Percentiles rank a stretch among this genome's conserved stretches.
Conservation (phyloP, 2,888 invertebrate genomes). For the Ceraclea dissimilis region DNA sequence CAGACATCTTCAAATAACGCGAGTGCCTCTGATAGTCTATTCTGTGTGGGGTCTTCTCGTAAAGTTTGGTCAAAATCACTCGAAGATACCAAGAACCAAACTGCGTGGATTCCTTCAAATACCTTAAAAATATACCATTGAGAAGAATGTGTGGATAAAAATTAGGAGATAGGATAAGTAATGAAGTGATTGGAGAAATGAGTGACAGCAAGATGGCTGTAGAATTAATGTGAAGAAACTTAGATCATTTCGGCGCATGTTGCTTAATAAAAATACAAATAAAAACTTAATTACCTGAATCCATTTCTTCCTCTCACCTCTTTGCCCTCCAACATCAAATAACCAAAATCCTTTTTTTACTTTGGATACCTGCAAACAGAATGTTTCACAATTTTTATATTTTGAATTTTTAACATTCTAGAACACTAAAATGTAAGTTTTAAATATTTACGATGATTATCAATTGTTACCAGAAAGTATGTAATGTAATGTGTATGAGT, state of each 20-base stretch:
- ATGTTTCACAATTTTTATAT: not conserved
- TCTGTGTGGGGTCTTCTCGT: conserved; percentile 61
- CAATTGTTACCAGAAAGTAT: not conserved
- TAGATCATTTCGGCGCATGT: too few relatives aligned
- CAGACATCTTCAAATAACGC: conserved; percentile 69
- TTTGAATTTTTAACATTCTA: not conserved
- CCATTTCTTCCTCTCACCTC: conserved; percentile 77
- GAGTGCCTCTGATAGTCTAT: conserved; percentile 65
- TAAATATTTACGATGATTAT: not conserved
- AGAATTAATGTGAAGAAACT: too few relatives aligned
- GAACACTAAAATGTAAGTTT: not conserved
- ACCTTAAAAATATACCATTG: conserved; percentile 40
- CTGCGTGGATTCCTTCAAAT: conserved; percentile 75
- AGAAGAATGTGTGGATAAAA: too few relatives aligned
- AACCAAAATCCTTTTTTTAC: conserved; percentile 71
- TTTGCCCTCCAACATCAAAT: conserved; percentile 80
- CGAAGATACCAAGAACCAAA: conserved; percentile 72
- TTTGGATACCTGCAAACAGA: conserved; percentile 51
- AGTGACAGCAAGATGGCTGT: too few relatives aligned
- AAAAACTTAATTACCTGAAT: conserved; percentile 65
- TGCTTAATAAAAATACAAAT: too few relatives aligned
- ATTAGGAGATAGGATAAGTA: too few relatives aligned
- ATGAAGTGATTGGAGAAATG: too few relatives aligned
- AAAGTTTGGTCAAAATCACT: conserved; percentile 74
- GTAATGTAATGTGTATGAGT: too few relatives aligned